Evolutionary conservation across 2,113 vertebrate genomes (phyloP), one percentile per base, ranked within the genome.

Genomic region (Orthochromis malagaraziensis): DNA sequence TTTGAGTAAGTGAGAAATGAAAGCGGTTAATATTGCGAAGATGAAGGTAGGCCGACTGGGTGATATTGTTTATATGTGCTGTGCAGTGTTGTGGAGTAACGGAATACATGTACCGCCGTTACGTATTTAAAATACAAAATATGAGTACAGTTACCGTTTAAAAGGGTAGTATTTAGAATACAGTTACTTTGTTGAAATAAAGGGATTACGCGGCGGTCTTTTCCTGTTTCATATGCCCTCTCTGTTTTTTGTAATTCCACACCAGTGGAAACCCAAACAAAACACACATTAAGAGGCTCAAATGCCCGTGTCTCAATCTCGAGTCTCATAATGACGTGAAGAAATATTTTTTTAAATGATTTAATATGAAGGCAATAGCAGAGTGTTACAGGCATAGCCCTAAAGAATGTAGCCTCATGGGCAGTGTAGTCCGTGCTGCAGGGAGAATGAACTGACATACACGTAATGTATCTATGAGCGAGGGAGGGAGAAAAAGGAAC

Each of bases 391-490:
- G 2, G 0, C 47, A 17, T 49, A 0, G 47, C 1, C 16, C 47
- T 17, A 3, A 49, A 49, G 42, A 45, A 45, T 45, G 13, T 4
- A 47, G 47, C 47, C 2, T 49, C 16, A 17, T 49, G 47, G 47
- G 16, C 47, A 49, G 16, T 49, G 47, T 49, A 19, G 7, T 49
- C 45, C 4, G 7, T 49, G 16, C 14, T 47, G 45, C 45, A 47
- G 45, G 16, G 16, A 47, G 16, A 47, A 17, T 47, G 16, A n/a
- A n/a, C n/a, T n/a, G 45, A 17, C 7, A 1, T 47, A 17, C 45
- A 1, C 4, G 14, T 47, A 0, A 47, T 47, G 45, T 16, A 0
- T 47, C 42, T 47, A 0, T 7, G 45, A 47, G 45, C 1, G 2
- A 7, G 1, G 14, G 0, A 47, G 45, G 45, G 14, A 47, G 1